A percentile compares a stretch with the other conserved stretches of the same genome.
Conservation (phyloP, 2,888 invertebrate species). For the Drosophila buzzatii region DNA sequence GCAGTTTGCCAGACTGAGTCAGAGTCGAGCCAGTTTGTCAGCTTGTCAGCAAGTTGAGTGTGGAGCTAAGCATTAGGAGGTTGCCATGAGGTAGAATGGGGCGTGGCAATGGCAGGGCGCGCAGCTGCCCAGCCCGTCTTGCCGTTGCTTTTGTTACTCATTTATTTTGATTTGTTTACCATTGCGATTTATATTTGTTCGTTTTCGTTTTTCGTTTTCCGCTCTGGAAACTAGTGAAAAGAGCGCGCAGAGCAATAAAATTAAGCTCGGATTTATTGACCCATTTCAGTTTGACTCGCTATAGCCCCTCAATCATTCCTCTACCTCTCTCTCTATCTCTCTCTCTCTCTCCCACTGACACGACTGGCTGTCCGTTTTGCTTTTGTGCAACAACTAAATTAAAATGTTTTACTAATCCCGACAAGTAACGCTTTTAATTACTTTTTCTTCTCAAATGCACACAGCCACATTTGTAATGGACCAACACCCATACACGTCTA, state of each 20-base stretch:
- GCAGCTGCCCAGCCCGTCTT: slow-evolving; percentile 23
- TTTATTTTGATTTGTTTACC: slow-evolving; percentile 81
- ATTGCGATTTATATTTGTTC: slow-evolving; percentile 80
- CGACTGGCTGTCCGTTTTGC: slow-evolving; percentile 35
- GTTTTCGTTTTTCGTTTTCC: slow-evolving; percentile 36
- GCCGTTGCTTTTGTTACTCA: slow-evolving; percentile 75
- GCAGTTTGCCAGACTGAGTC: slow-evolving; percentile 66
- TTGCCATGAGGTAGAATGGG: slow-evolving; percentile 1
- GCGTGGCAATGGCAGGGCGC: background rate
- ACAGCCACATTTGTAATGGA: slow-evolving; percentile 36
- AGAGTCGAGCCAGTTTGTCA: slow-evolving; percentile 73
- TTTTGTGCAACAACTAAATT: slow-evolving; percentile 77
- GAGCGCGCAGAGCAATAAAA: slow-evolving; percentile 74
- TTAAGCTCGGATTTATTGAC: slow-evolving; percentile 80
- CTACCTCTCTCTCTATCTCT: background rate
- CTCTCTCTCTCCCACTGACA: background rate
- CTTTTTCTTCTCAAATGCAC: slow-evolving; percentile 72
- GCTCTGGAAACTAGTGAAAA: slow-evolving; percentile 48
- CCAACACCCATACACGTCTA: slow-evolving; percentile 18
- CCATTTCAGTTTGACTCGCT: slow-evolving; percentile 76
- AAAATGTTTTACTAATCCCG: slow-evolving; percentile 78
- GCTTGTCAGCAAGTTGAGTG: slow-evolving; percentile 73
- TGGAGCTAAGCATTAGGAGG: slow-evolving; percentile 10
- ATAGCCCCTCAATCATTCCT: slow-evolving; percentile 9
- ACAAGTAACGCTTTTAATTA: slow-evolving; percentile 78